Percentiles rank a stretch among this genome's conserved stretches.
Conservation (phyloP, 2,888 invertebrate genomes). For the Enchytraeus crypticus region DNA sequence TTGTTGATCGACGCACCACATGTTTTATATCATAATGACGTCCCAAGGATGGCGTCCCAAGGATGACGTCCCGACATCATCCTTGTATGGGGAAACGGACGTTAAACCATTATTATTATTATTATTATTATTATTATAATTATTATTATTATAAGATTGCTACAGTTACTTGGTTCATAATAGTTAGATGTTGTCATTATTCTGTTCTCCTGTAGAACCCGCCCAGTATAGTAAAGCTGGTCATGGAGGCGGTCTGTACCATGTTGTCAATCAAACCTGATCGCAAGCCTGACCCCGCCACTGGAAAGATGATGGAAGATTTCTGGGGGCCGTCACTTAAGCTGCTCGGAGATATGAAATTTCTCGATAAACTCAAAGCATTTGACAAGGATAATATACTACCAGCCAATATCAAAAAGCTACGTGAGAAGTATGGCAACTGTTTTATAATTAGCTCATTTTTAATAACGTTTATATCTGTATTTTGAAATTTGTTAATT, state of each 20-base stretch:
- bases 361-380: slow-evolving; percentile 76
- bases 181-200: not conserved
- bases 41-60: too few species aligned
- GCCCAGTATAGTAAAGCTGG: slow-evolving; percentile 74
- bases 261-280: slow-evolving; percentile 50
- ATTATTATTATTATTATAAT: too few species aligned
- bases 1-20: not conserved
- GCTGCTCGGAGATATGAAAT: slow-evolving; percentile 80
- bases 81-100: too few species aligned
- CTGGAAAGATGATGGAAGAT: slow-evolving; percentile 76
- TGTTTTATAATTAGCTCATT: not conserved
- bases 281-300: slow-evolving; percentile 27
- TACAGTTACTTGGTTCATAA: not conserved
- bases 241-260: slow-evolving; percentile 92
- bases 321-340: slow-evolving; percentile 86
- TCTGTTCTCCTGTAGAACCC: slow-evolving; percentile 59
- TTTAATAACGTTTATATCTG: not conserved
- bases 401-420: slow-evolving; percentile 72
- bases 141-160: too few species aligned
- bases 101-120: too few species aligned
- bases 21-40: not conserved
- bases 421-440: slow-evolving; percentile 71
- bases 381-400: slow-evolving; percentile 92
- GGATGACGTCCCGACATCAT: too few species aligned
- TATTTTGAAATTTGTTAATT: not conserved